Evolutionary conservation across 1,140 invertebrate genomes (phyloP), one percentile per base, ranked within the genome.

Genomic region (Grapholita molesta): DNA sequence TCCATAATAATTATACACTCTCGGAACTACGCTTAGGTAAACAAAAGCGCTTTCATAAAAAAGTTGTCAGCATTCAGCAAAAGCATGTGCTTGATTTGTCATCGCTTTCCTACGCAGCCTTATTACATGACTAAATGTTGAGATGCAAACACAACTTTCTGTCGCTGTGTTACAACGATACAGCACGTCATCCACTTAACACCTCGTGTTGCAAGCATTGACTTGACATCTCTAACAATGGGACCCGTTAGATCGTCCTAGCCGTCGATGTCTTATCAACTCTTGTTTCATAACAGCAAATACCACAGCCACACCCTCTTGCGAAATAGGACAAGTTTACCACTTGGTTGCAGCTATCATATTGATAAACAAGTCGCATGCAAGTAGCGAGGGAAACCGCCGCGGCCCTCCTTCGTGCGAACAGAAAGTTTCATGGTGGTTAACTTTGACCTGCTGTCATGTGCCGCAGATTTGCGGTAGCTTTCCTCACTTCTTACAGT

Each of bases 191-290:
- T 64, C 42, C 61, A 73, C 67, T 75, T 73, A 76, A 48, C 74
- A 70, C 69, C 15, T 70, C 52, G 48, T 73, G 70, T 70, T 53
- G 72, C 65, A 76, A 76, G 25, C 66, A 30, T 25, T 28, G 55
- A 25, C n/a, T 61, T 70, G 74, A 77, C 73, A 75, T 71, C 73
- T 78, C 72, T 76, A 71, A 76, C 77, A 73, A 76, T 78, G 61
- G 55, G 53, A 23, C 18, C 32, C 65, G 73, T 75, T 77, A 71
- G 61, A 76, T 73, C 66, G 73, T 71, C 65, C 70, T 8, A 25
- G 6, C 25, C 38, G 35, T 38, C n/a, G 55, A 61, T 61, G 25
- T 23, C 30, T 61, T 28, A 30, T 61, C 55, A 61, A 28, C 42
- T 21, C 42, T 48, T 48, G 42, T 48, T 15, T 48, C 42, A 48